phyloP scores from a whole-genome alignment of 2,797 vertebrate genomes.

The Loriculus beryllinus region DNA sequence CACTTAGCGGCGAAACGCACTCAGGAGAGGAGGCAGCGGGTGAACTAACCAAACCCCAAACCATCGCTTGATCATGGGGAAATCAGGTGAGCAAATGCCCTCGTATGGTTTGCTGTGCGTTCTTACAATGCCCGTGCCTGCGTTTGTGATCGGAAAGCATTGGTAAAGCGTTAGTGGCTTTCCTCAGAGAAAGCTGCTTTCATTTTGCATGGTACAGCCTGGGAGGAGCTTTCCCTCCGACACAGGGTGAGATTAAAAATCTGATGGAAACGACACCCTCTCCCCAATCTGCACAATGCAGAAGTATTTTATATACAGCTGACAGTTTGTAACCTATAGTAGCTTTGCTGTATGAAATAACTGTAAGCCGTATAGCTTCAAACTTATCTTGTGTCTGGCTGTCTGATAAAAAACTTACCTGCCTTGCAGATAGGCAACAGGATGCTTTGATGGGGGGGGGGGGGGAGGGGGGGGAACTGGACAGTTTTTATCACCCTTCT shows the following conservation, averaged over 20 bases:
- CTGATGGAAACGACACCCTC: accelerated
- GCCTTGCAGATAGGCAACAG: background rate
- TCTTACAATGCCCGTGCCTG: background rate
- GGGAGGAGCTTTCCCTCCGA: conserved; percentile 18
- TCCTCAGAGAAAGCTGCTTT: background rate
- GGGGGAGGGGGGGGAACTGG: too few relatives aligned
- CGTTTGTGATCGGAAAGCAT: background rate
- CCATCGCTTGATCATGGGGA: conserved; percentile 50
- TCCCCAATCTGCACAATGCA: background rate
- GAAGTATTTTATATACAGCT: background rate
- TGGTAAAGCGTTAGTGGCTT: background rate
- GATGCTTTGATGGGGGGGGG: background rate
- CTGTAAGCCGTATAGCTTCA: background rate
- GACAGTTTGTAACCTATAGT: background rate
- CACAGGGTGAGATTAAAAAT: background rate
- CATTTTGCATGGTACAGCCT: background rate
- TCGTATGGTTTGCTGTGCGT: background rate
- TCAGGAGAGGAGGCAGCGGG: background rate
- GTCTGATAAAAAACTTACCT: background rate
- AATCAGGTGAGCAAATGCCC: conserved; percentile 65
- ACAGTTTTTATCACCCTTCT: background rate
- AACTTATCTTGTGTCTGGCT: background rate
- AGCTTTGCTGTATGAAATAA: background rate
- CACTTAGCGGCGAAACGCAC: background rate
- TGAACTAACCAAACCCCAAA: background rate